Evolutionary conservation across 2,888 invertebrate genomes (phyloP).

Genomic region (Leptopilina drosophilae): DNA sequence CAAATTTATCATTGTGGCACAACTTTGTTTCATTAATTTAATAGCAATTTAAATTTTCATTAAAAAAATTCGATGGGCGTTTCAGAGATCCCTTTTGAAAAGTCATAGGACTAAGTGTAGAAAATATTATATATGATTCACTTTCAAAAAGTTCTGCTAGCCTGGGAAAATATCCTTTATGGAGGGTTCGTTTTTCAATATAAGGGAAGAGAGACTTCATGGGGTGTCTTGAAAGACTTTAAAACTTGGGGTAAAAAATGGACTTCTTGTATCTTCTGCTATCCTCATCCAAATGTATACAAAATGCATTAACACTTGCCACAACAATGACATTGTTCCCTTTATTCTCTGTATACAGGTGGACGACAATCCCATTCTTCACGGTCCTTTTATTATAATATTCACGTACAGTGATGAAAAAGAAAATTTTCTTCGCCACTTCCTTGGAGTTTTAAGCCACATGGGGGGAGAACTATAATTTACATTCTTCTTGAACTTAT

Average conservation of each 20-base stretch:
- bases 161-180: conserved; percentile 14
- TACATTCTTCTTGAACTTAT: too few species aligned
- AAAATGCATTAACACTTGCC: conserved; percentile 9
- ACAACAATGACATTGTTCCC: neutral
- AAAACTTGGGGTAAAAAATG: neutral
- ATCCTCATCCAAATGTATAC: conserved; percentile 45
- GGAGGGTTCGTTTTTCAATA: neutral
- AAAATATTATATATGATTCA: neutral
- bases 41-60: too few species aligned
- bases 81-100: too few species aligned
- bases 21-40: too few species aligned
- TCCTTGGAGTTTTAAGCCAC: too few species aligned
- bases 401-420: too few species aligned
- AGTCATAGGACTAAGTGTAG: too few species aligned
- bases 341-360: neutral
- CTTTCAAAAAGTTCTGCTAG: neutral
- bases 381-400: neutral
- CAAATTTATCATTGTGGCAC: too few species aligned
- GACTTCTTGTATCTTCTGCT: conserved; percentile 44
- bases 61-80: too few species aligned
- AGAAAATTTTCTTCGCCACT: too few species aligned
- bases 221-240: neutral
- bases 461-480: too few species aligned
- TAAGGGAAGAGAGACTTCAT: neutral
- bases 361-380: neutral